Evolutionary conservation across 2,888 invertebrate species (phyloP), one percentile per base, ranked within the genome.

Genomic region (Asteroscopus sphinx): DNA sequence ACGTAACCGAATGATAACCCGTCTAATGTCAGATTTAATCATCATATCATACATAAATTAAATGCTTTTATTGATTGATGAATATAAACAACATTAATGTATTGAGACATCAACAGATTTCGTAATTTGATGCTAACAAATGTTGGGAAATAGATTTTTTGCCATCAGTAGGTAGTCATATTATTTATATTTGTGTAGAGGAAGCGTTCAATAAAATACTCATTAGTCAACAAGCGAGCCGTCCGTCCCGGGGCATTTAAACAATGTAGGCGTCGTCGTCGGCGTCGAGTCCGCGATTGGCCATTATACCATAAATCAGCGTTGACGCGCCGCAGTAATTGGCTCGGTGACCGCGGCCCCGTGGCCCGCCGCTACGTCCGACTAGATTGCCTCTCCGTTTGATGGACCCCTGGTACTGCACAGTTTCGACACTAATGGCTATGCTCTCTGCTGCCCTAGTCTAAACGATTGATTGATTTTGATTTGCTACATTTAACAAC

Each of bases 271-370:
- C 89, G 87, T 85, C 68, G 90, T 89, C 88, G 87, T 85, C 68
- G 90, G 90, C 88, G 87, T 85, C 65, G 71, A 54, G 73, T 72
- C 70, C 81, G 82, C 79, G 82, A 76, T 76, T 80, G 80, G 81
- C 83, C 85, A 90, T 92, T 92, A 91, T 86, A 85, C 88, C 89
- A 90, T 93, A 93, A 93, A 93, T 93, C 92, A 91, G 81, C 80
- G 89, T 84, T 90, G 92, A 91, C 91, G 89, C 85, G 81, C 74
- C 80, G 78, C 87, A 76, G 89, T 93, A 92, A 93, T 92, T 92
- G 80, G 80, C 77, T 78, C 78, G 79, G 71, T 68, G 75, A 76
- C 82, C 77, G 75, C 81, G 67, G 79, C 59, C 60, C 45, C 52
- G 59, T 56, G 49, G 46, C 49, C 44, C 58, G 62, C 58, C 66